Base-by-base conservation (phyloP, 2,888 invertebrate species). In the Molanna angustata region DNA sequence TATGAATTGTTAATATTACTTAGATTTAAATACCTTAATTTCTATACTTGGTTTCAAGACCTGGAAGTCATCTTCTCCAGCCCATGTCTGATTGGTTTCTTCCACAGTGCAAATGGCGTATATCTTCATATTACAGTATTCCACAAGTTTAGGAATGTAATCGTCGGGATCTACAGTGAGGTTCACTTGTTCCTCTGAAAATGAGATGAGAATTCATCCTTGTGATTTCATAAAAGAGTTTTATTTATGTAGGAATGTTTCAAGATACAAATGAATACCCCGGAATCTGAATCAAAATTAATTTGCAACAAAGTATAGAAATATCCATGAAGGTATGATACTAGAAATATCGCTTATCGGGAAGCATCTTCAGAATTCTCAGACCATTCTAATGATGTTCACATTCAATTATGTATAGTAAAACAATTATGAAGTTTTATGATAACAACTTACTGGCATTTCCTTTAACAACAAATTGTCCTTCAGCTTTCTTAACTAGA, bases 21-120 rank as follows among this genome's bases (percentile, higher is more conserved):
- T n/a, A n/a, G n/a, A n/a, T n/a, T n/a, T n/a, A n/a, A n/a, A n/a
- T 71, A 88, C 89, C 76, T 82, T 80, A 27, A 91, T 79, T 27
- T 70, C 71, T 47, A 90, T 81, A 54, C 74, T 80, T 1, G 91
- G 90, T 64, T 86, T 87, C 21, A 85, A 71, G 4, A 91, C 79
- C 68, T 88, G 84, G 72, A 90, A 89, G 69, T 90, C 88, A 62
- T 90, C 90, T 63, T 90, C 88, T 60, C 85, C 88, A 0, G 87
- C 84, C 86, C 89, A 91, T 2, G 88, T 84, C 68, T 90, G 90
- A 49, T 83, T 83, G 13, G 91, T 91, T 69, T 91, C 90, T 48
- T 80, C 76, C 0, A 91, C 90, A n/a, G 83, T 83, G 14, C 86
- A 86, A 67, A 88, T 84, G 2, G 85, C 86, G 18, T 85, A 85